Percentiles rank a stretch among this genome's conserved stretches.
phyloP scores from a whole-genome alignment of 1,140 invertebrate species.

The Colletes gigas region DNA sequence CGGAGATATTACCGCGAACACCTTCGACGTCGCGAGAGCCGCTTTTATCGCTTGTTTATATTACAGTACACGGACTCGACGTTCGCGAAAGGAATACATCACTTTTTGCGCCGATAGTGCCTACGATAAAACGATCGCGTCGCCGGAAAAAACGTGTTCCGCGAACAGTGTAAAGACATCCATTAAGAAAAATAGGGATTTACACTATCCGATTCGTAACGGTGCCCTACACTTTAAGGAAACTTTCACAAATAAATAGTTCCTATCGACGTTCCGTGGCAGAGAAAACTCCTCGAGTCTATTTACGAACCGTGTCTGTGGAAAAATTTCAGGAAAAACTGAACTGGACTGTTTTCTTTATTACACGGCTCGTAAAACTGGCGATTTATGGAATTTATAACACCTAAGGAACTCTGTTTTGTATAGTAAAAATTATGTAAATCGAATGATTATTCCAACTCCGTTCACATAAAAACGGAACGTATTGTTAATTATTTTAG shows the following conservation, averaged over 20 bases:
- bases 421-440: too few relatives aligned
- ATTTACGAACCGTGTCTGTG: not conserved
- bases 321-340: not conserved
- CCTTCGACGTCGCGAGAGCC: not conserved
- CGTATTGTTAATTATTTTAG: too few relatives aligned
- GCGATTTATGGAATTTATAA: too few relatives aligned
- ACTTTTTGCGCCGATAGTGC: not conserved
- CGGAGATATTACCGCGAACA: not conserved
- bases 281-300: not conserved
- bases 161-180: not conserved
- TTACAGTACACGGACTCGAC: not conserved
- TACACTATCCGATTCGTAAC: not conserved
- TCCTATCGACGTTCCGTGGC: too few relatives aligned
- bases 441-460: too few relatives aligned
- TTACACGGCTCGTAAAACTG: too few relatives aligned
- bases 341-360: too few relatives aligned
- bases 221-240: not conserved
- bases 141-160: too few relatives aligned
- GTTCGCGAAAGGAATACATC: not conserved
- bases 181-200: not conserved
- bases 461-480: too few relatives aligned
- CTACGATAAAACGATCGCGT: not conserved
- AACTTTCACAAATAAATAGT: constrained; percentile 2
- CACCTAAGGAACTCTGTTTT: too few relatives aligned
- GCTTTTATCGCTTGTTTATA: constrained; percentile 15